phyloP scores from a whole-genome alignment of 2,113 vertebrate species.

The Platysteira castanea region DNA sequence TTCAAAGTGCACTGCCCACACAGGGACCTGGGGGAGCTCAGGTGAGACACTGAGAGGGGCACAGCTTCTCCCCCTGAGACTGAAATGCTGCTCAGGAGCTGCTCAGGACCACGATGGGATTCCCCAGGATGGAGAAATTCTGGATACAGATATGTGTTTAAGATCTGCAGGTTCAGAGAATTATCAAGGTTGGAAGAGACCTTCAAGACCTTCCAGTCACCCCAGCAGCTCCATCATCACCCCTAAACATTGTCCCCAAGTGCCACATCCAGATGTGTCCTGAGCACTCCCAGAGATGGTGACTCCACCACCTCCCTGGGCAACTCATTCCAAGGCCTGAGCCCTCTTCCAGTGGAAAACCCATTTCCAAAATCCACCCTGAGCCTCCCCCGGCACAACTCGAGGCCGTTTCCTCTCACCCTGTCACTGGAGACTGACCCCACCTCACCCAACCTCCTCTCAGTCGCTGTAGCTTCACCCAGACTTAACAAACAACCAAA shows the following conservation, averaged over 20 bases:
- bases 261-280: neutral
- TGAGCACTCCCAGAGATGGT: neutral
- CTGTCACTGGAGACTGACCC: fast-evolving
- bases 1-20: neutral
- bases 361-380: neutral
- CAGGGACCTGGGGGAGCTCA: neutral
- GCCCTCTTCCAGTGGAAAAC: neutral
- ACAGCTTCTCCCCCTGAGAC: neutral
- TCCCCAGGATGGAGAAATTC: neutral
- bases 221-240: neutral
- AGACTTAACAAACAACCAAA: neutral
- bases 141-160: no score
- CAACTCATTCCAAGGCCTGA: neutral
- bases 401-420: neutral
- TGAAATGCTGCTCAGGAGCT: neutral
- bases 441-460: neutral
- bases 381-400: neutral
- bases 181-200: no score
- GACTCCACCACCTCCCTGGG: neutral
- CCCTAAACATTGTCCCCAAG: neutral
- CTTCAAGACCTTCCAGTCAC: no score
- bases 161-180: neutral
- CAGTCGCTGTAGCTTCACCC: no score
- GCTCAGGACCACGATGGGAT: neutral
- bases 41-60: neutral